Evolutionary conservation across 2,797 vertebrate genomes (phyloP).

Genomic region (Eulemur coronatus): DNA sequence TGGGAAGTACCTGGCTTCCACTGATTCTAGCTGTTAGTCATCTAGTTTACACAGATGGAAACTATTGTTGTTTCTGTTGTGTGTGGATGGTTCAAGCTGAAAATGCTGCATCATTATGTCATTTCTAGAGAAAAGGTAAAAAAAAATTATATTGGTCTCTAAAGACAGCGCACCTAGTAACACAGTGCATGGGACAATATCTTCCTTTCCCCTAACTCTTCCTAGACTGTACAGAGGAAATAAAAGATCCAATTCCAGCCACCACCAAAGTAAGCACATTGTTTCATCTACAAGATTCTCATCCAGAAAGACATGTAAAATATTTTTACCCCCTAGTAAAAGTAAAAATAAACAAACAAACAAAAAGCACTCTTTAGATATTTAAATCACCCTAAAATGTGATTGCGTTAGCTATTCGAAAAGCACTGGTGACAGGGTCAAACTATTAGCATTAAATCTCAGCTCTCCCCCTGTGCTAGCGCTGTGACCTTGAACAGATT

Average conservation of each 20-base stretch:
- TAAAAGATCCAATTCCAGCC: background rate
- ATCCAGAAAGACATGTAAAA: background rate
- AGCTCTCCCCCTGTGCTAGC: background rate
- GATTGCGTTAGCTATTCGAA: background rate
- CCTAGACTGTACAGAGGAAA: background rate
- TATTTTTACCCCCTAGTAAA: background rate
- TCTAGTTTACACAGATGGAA: conserved; percentile 43
- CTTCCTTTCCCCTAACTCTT: background rate
- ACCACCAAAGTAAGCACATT: background rate
- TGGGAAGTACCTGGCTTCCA: background rate
- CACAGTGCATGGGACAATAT: background rate
- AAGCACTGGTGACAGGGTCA: background rate
- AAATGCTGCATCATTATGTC: background rate
- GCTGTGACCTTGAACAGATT: background rate
- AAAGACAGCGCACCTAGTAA: conserved; percentile 34
- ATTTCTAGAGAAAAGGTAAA: conserved; percentile 45
- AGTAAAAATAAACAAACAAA: background rate
- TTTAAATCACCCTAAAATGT: background rate
- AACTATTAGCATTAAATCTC: background rate
- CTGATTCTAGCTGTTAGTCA: background rate
- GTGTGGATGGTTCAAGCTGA: background rate
- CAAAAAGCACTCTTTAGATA: background rate
- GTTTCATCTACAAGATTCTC: background rate
- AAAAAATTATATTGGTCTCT: background rate
- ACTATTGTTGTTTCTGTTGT: background rate